phyloP scores from a whole-genome alignment of 2,888 invertebrate species.

The Phortica okadai region DNA sequence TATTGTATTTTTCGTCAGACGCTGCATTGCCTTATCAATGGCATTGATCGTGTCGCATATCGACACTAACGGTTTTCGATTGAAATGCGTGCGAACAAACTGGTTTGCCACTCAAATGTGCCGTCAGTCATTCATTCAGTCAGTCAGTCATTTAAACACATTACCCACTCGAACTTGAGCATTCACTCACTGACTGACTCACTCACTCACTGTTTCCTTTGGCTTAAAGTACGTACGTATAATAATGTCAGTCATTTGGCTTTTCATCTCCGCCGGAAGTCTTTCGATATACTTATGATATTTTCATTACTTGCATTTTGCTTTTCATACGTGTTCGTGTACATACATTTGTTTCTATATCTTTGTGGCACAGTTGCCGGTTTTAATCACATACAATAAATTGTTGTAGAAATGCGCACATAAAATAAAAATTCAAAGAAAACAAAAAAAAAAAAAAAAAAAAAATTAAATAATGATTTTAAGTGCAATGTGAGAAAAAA shows the following conservation, averaged over 20 bases:
- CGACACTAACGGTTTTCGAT: conserved; percentile 14
- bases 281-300: conserved; percentile 1
- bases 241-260: conserved; percentile 29
- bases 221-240: neutral
- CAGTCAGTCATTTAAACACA: neutral
- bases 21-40: neutral
- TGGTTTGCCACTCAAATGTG: conserved; percentile 5
- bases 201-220: neutral
- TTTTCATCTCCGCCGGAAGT: conserved; percentile 31
- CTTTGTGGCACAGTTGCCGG: neutral
- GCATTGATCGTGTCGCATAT: conserved; percentile 17
- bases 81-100: conserved; percentile 19
- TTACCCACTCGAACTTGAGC: neutral
- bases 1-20: neutral
- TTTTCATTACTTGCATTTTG: neutral
- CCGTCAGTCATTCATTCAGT: neutral
- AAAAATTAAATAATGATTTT: conserved; percentile 11
- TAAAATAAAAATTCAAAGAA: neutral
- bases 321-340: neutral
- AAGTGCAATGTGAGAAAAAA: conserved; percentile 7
- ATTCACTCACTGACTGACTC: neutral
- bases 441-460: neutral
- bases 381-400: neutral
- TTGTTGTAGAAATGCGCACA: neutral
- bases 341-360: neutral